phyloP scores from a whole-genome alignment of 2,113 vertebrate species.

The Silurus meridionalis region DNA sequence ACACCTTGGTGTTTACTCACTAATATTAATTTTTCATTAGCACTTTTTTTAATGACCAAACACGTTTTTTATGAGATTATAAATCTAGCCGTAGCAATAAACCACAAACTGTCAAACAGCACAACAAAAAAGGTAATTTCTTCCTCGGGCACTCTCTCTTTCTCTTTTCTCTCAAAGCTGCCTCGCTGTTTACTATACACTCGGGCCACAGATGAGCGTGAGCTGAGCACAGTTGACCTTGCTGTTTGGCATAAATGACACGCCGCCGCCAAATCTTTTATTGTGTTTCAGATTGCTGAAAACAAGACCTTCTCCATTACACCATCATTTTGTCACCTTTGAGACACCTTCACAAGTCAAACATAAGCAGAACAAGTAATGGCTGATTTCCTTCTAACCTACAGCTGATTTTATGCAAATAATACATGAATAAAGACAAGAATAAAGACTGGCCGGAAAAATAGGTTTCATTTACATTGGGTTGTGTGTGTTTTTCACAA shows the following conservation, averaged over 20 bases:
- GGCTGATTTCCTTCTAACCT: background rate
- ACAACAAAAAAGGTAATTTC: conserved; percentile 17
- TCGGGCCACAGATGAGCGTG: conserved; percentile 59
- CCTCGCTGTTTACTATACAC: conserved; percentile 60
- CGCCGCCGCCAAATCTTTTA: conserved; percentile 51
- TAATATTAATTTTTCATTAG: background rate
- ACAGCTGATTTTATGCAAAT: conserved; percentile 7
- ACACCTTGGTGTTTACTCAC: background rate
- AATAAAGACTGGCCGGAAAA: background rate
- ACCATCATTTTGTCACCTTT: conserved; percentile 43
- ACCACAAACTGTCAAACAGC: conserved; percentile 6
- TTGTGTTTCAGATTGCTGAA: conserved; percentile 57
- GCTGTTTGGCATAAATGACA: conserved; percentile 68
- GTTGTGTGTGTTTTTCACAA: background rate
- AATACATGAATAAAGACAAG: background rate
- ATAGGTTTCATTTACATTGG: background rate
- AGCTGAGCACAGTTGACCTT: conserved; percentile 67
- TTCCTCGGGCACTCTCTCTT: conserved; percentile 21
- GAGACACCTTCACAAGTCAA: conserved; percentile 47
- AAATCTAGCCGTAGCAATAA: background rate
- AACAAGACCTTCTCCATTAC: conserved; percentile 48
- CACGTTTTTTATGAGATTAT: background rate
- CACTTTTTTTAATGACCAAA: background rate
- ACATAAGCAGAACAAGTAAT: background rate
- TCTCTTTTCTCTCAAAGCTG: conserved; percentile 41